Evolutionary conservation across 2,888 invertebrate genomes (phyloP).

Genomic region (Hypomecis atomaria): DNA sequence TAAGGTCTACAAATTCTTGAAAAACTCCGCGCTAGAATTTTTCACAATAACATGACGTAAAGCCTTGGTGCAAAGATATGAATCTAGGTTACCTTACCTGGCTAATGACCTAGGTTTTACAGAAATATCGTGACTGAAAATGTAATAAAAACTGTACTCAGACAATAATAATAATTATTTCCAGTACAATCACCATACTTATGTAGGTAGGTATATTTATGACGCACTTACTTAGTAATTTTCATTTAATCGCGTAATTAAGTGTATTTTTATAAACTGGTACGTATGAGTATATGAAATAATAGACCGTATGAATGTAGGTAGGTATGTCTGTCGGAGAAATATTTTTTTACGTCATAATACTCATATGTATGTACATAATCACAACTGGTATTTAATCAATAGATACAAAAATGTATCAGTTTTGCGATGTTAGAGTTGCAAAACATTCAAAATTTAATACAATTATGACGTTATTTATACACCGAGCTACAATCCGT

Average conservation of each 20-base stretch:
- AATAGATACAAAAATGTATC: neutral
- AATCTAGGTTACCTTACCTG: conserved; percentile 30
- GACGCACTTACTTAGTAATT: conserved; percentile 10
- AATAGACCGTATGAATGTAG: neutral
- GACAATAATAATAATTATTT: conserved; percentile 12
- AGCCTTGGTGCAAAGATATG: conserved; percentile 24
- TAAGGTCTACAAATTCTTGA: neutral
- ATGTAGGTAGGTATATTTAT: neutral
- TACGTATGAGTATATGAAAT: neutral
- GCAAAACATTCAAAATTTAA: no score
- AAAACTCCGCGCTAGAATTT: conserved; percentile 7
- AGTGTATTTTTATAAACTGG: neutral
- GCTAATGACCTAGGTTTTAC: conserved; percentile 30
- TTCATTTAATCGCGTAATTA: conserved; percentile 6
- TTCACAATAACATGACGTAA: conserved; percentile 28
- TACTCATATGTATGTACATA: neutral
- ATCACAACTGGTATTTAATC: neutral
- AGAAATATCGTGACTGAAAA: conserved; percentile 36
- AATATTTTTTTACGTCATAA: neutral
- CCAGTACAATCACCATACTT: neutral
- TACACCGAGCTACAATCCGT: no score
- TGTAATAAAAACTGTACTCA: conserved; percentile 20
- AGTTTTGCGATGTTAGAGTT: neutral
- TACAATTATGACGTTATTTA: neutral
- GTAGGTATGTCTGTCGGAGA: neutral